Conservation (phyloP, 2,113 vertebrate genomes). For the Cyprinodon variegatus region DNA sequence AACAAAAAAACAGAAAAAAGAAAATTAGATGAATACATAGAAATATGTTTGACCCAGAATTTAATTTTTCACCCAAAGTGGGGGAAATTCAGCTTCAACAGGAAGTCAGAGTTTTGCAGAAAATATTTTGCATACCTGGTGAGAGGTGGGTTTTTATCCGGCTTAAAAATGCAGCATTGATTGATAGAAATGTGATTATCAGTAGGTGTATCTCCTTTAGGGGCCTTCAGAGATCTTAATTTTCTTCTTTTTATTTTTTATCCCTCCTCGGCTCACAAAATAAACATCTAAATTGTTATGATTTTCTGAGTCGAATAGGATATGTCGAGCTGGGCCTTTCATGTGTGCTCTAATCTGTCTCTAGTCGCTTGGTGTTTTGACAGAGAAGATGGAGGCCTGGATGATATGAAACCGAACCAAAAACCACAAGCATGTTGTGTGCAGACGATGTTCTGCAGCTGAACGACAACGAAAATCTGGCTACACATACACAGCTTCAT, state of each 20-base stretch:
- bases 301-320: conserved; percentile 22
- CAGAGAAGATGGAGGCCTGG: conserved; percentile 53
- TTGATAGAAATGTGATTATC: conserved; percentile 23
- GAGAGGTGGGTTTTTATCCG: conserved; percentile 23
- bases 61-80: not conserved
- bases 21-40: no score
- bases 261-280: conserved; percentile 2
- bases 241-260: not conserved
- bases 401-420: conserved; percentile 68
- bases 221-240: not conserved
- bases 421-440: conserved; percentile 70
- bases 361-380: conserved; percentile 60
- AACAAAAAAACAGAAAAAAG: not conserved
- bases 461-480: conserved; percentile 51
- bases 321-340: conserved; percentile 46
- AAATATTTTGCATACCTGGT: conserved; percentile 10
- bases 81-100: not conserved
- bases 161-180: not conserved
- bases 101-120: not conserved
- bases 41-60: not conserved
- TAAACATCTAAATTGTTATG: conserved; percentile 30
- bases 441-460: conserved; percentile 61
- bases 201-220: conserved; percentile 1
- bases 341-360: conserved; percentile 54
- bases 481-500: conserved; percentile 10